Base-by-base conservation (phyloP, 2,797 vertebrate species). In the Corythornis leucogaster region DNA sequence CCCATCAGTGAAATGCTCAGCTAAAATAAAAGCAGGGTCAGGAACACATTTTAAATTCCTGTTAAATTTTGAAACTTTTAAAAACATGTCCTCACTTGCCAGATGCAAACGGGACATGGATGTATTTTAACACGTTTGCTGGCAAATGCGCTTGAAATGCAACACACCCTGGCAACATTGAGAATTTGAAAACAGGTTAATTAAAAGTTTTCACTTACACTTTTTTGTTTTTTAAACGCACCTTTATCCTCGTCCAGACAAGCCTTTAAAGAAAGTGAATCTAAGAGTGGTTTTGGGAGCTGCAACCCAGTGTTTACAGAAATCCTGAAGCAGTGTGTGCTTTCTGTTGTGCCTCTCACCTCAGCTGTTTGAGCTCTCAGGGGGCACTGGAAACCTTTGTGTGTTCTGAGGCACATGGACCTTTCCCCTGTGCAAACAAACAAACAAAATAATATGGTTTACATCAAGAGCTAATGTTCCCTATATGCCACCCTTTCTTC, bases 71-170 rank as follows among this genome's bases (percentile, higher is more conserved):
- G 30, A 87, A 92, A 90, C 80, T 80, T 80, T 84, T 17, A 24
- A 46, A 82, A 90, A 68, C 85, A 1, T 93, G 93, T 80, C 73
- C 66, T 46, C 38, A 71, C 91, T 89, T 85, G 91, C 75, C 40
- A 38, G 5, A 2, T 3, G 1, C 80, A 85, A 88, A 59, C 17
- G 6, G 88, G 78, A 93, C 87, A 93, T 51, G 67, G 77, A 38
- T 88, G 61, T 85, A 94, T 92, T 88, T 96, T 94, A 93, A 86
- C 74, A 85, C 7, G 15, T 95, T 94, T 92, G 80, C 86, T 96
- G 95, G 90, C 92, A 90, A 92, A 87, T 85, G 51, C 40, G 21
- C 58, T 91, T 6, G 55, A 93, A 94, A 89, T 78, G 86, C 64
- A 96, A 92, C 93, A 93, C 88, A 50, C 83, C 75, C 91, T 55